Base-by-base conservation (phyloP, 1,140 invertebrate species). In the Ectropis grisescens region DNA sequence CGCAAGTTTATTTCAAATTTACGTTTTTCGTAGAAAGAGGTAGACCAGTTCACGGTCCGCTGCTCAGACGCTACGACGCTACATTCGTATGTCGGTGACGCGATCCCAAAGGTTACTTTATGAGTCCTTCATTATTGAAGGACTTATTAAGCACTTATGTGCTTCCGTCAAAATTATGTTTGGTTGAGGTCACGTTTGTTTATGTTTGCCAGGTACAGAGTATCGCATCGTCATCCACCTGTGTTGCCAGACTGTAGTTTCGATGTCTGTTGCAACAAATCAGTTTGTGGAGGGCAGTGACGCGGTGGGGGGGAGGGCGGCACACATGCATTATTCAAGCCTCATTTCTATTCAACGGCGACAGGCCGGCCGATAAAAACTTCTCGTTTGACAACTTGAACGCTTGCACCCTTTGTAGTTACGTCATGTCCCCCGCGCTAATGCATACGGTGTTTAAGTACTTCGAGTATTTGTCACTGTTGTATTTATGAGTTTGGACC, bases 361-460 rank as follows among this genome's bases (percentile, higher is more conserved):
- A 75, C 74, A 68, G 56, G 57, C 61, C 64, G 67, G 47, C 56
- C 62, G 71, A 76, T 79, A 79, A 79, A 79, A 80, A 80, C 51
- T 80, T 80, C 69, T 80, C 62, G 71, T 74, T 70, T 72, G 71
- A 80, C 74, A 74, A 72, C 60, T 67, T 46, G 58, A 54, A 71
- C 70, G 69, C 65, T 56, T 70, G 67, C 74, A 74, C 74, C 74
- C 70, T 79, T 76, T 76, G 67, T 76, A 61, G 65, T 76, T 61
- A 58, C 58, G 61, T 69, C 65, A 64, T 74, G 60, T 60, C 51
- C 48, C 45, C 54, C 49, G 40, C 50, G 28, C 29, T 42, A 53
- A 47, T 43, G 46, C 37, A 31, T 25, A 24, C 28, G 23, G 35
- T 39, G n/a, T n/a, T 37, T 44, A 50, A 47, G 35, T 37, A 41